phyloP scores from a whole-genome alignment of 2,888 invertebrate genomes.

The Tenthredo distinguenda region DNA sequence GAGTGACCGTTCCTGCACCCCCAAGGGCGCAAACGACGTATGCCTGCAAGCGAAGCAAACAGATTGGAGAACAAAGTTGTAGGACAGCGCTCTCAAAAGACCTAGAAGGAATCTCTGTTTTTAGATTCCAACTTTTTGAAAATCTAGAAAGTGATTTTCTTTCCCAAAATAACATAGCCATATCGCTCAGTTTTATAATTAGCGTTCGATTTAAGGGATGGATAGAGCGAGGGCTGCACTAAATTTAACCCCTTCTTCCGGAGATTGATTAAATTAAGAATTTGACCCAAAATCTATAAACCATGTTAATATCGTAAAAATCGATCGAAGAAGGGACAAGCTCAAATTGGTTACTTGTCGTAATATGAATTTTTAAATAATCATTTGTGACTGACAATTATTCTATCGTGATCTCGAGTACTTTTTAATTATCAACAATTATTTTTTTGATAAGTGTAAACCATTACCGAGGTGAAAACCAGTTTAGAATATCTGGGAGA shows the following conservation, averaged over 20 bases:
- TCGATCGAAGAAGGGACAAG: too few relatives aligned
- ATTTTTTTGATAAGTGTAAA: too few relatives aligned
- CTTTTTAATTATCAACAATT: too few relatives aligned
- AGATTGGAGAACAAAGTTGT: background rate
- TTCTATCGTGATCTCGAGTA: too few relatives aligned
- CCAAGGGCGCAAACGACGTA: constrained; percentile 91
- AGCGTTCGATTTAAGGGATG: background rate
- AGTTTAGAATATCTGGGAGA: background rate
- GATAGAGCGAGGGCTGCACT: background rate
- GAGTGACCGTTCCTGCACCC: constrained; percentile 84
- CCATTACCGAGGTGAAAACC: background rate
- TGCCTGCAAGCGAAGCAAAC: constrained; percentile 80
- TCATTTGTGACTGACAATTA: too few relatives aligned
- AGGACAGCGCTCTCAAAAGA: background rate
- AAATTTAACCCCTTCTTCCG: background rate
- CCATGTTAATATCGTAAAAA: background rate
- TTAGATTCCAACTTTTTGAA: background rate
- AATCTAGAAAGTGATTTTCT: background rate
- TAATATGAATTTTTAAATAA: too few relatives aligned
- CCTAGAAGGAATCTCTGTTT: background rate
- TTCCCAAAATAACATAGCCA: background rate
- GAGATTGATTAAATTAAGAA: background rate
- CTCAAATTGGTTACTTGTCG: too few relatives aligned
- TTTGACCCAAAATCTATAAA: background rate
- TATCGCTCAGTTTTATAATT: background rate